Evolutionary conservation across 2,113 vertebrate species (phyloP), one percentile per base, ranked within the genome.

Genomic region (Prionailurus viverrinus): DNA sequence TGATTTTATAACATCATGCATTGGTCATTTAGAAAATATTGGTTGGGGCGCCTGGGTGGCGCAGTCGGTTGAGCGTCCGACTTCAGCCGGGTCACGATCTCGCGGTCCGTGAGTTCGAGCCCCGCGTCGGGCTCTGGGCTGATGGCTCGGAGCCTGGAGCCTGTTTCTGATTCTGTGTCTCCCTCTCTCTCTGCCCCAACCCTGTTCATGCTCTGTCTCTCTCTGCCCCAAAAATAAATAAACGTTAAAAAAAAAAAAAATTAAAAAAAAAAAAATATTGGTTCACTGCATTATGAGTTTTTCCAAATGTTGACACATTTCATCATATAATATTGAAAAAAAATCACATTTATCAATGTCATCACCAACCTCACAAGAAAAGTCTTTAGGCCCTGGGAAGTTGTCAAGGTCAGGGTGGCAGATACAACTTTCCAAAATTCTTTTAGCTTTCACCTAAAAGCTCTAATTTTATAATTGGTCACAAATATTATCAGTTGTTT

Each of bases 401-500:
- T 8, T 73, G 36, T 88, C 58, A 58, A 31, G 7, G 16, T 96
- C 55, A 88, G 3, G 3, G 29, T 45, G 21, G 19, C 41, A 65
- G 31, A 79, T 25, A 74, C 5, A 66, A 87, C 29, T 55, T 85
- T 36, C 41, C 83, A 95, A 95, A 92, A 88, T 88, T 41, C 66
- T 88, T 41, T 55, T 36, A 89, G 89, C 73, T 81, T 81, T 88
- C n/a, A 92, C 76, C 23, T 66, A 73, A 82, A 65, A 92, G 16
- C 66, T 87, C 29, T 88, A 82, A 81, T 88, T 74, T 83, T 93
- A 88, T 89, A 55, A 93, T 36, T 76, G 36, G 16, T 45, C 76
- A 89, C 66, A 92, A 80, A 80, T 23, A 82, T 33, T 92, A 71
- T 65, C 66, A 85, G 55, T 58, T 82, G 41, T 78, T 96, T 91